phyloP scores from a whole-genome alignment of 2,888 invertebrate genomes.

The Ormyrus pomaceus region DNA sequence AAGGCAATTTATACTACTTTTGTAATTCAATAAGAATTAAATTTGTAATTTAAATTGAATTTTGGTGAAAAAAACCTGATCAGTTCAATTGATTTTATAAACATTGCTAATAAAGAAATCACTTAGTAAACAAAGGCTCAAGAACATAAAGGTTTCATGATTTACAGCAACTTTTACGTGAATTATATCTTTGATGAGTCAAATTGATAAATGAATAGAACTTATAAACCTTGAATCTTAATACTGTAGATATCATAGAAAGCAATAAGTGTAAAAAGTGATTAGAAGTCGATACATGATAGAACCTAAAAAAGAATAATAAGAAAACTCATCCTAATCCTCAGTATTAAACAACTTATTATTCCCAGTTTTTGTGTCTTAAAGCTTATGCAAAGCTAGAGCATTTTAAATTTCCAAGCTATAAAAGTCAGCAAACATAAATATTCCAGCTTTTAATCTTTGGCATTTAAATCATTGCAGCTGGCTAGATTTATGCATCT shows the following conservation, averaged over 20 bases:
- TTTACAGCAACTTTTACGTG: neutral
- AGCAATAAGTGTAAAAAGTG: constrained; percentile 17
- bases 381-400: neutral
- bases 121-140: too few species aligned
- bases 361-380: too few species aligned
- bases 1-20: too few species aligned
- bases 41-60: too few species aligned
- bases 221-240: constrained; percentile 31
- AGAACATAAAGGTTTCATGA: neutral
- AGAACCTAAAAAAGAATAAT: neutral
- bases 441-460: too few species aligned
- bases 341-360: neutral
- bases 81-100: too few species aligned
- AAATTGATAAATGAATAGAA: constrained; percentile 41
- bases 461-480: too few species aligned
- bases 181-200: constrained; percentile 26
- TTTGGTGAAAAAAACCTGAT: too few species aligned
- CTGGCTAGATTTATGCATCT: too few species aligned
- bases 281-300: neutral
- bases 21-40: too few species aligned
- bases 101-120: neutral
- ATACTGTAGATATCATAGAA: constrained; percentile 20
- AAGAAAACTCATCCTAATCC: constrained; percentile 22
- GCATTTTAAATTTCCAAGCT: too few species aligned
- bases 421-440: too few species aligned